Evolutionary conservation across 2,888 invertebrate genomes (phyloP).

Genomic region (Macrophya annulata): DNA sequence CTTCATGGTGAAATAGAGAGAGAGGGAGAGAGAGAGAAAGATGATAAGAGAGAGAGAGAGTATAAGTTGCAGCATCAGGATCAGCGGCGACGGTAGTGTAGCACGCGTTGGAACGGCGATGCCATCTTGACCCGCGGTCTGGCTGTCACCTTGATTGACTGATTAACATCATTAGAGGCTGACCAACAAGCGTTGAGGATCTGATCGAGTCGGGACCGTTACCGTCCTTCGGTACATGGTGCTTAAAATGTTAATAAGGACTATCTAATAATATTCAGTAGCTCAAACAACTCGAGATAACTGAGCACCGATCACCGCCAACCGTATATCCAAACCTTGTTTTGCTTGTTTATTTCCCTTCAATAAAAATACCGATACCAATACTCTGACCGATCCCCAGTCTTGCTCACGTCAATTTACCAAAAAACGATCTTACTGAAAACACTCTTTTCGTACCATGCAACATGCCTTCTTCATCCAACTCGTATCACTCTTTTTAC

Average conservation of each 20-base stretch:
- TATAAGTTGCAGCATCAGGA: slow-evolving; percentile 21
- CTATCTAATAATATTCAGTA: slow-evolving; percentile 72
- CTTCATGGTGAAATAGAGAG: slow-evolving; percentile 10
- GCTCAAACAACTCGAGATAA: slow-evolving; percentile 64
- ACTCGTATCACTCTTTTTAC: slow-evolving; percentile 5
- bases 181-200: slow-evolving; percentile 64
- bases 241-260: slow-evolving; percentile 70
- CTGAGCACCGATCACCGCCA: slow-evolving; percentile 38
- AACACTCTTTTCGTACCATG: slow-evolving; percentile 13
- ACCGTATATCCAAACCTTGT: slow-evolving; percentile 43
- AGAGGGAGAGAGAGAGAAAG: slow-evolving; percentile 37
- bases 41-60: slow-evolving; percentile 11
- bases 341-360: slow-evolving; percentile 33
- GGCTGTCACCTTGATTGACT: slow-evolving; percentile 71
- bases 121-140: slow-evolving; percentile 61
- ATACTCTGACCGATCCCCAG: not conserved
- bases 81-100: slow-evolving; percentile 56
- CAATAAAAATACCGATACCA: slow-evolving; percentile 47
- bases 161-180: slow-evolving; percentile 72
- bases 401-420: slow-evolving; percentile 38
- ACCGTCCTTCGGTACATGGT: slow-evolving; percentile 64
- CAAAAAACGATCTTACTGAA: slow-evolving; percentile 37
- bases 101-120: slow-evolving; percentile 65
- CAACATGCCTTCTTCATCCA: slow-evolving; percentile 24
- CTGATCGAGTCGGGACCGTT: slow-evolving; percentile 64